Evolutionary conservation across 2,797 vertebrate species (phyloP).

Genomic region (Poecile montanus): DNA sequence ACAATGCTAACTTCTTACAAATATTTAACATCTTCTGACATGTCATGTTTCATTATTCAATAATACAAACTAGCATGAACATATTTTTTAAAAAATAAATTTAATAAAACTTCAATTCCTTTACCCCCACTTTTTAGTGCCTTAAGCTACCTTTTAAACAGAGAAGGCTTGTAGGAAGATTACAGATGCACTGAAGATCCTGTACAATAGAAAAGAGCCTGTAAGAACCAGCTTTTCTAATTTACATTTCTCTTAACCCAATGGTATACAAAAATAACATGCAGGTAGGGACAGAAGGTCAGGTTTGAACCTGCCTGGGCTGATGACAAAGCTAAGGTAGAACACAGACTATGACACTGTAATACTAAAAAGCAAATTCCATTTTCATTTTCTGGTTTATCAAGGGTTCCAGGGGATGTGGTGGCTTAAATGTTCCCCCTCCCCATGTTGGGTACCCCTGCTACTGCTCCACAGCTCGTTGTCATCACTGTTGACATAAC

Average conservation of each 20-base stretch:
- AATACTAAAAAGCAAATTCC: background rate
- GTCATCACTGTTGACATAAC: background rate
- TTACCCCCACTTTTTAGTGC: background rate
- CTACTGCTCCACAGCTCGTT: background rate
- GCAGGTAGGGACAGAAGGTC: background rate
- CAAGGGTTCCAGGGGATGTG: background rate
- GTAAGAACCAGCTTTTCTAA: background rate
- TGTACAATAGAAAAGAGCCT: background rate
- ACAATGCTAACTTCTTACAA: slow-evolving; percentile 18
- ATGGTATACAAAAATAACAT: background rate
- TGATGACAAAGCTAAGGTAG: background rate
- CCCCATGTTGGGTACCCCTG: accelerated
- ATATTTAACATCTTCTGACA: slow-evolving; percentile 51
- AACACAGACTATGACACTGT: accelerated
- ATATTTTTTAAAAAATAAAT: background rate
- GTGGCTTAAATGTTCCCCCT: accelerated
- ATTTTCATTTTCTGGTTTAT: background rate
- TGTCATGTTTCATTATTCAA: slow-evolving; percentile 6
- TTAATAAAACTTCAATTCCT: background rate
- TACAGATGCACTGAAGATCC: background rate
- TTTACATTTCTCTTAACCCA: background rate
- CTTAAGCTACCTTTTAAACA: background rate
- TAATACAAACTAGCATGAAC: background rate
- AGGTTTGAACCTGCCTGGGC: background rate
- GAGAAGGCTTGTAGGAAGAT: background rate